Percentiles rank a stretch among this genome's conserved stretches.
Conservation (phyloP, 2,888 invertebrate genomes). For the Chalcosyrphus nemorum region DNA sequence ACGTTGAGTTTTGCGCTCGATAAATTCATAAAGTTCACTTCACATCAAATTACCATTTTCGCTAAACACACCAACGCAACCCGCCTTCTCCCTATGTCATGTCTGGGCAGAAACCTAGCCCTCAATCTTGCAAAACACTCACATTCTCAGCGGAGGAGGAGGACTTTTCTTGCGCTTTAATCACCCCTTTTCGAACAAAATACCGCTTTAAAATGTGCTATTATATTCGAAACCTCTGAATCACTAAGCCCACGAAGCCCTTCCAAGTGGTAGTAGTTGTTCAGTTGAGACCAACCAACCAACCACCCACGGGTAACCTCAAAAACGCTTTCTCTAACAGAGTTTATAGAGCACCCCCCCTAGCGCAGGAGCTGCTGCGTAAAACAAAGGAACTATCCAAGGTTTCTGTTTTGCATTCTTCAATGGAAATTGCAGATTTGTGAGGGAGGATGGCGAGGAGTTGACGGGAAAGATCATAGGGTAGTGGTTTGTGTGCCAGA, state of each 20-base stretch:
- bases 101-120: background rate
- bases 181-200: constrained; percentile 21
- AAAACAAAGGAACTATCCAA: constrained; percentile 34
- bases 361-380: background rate
- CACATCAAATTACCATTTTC: constrained; percentile 47
- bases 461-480: background rate
- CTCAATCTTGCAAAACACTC: background rate
- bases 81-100: background rate
- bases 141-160: background rate
- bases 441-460: background rate
- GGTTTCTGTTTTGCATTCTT: constrained; percentile 24
- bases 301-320: background rate
- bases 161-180: constrained; percentile 1
- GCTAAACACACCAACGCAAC: background rate
- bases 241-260: constrained; percentile 19
- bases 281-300: background rate
- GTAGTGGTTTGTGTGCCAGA: background rate
- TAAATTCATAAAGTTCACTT: constrained; percentile 51
- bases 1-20: constrained; percentile 25
- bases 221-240: constrained; percentile 38
- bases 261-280: background rate
- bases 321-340: constrained; percentile 1
- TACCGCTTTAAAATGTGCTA: constrained; percentile 28
- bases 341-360: background rate
- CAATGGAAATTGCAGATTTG: constrained; percentile 30